phyloP scores from a whole-genome alignment of 1,140 invertebrate species.

The Lepidurus couesii region DNA sequence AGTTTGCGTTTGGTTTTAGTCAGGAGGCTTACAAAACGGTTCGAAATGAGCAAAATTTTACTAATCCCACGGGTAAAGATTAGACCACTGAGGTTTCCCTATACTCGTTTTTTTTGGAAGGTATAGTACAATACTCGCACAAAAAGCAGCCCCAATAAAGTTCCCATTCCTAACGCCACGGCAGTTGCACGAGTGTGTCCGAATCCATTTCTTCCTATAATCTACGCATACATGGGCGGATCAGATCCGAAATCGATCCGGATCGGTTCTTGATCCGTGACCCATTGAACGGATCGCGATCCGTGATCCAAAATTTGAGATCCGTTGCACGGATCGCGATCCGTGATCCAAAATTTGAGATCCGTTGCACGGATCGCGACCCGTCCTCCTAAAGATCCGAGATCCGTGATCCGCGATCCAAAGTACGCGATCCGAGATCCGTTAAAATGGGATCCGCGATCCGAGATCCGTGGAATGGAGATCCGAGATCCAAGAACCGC shows the following conservation, averaged over 20 bases:
- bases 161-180: too few species aligned
- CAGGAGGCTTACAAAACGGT: too few species aligned
- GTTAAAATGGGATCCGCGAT: neutral
- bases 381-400: neutral
- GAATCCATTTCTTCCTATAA: too few species aligned
- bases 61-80: too few species aligned
- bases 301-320: neutral
- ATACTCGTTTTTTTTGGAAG: too few species aligned
- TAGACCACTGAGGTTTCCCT: too few species aligned
- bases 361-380: neutral
- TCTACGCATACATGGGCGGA: neutral
- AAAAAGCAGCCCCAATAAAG: too few species aligned
- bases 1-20: too few species aligned
- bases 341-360: neutral
- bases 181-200: too few species aligned
- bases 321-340: neutral
- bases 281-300: too few species aligned
- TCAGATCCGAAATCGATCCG: neutral
- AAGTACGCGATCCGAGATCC: neutral
- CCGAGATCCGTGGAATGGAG: neutral
- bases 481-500: neutral
- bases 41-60: too few species aligned
- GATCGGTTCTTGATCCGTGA: neutral
- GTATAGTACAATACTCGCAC: too few species aligned
- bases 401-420: neutral